Conservation (phyloP, 1,140 invertebrate genomes). For the Hycleus phaleratus region DNA sequence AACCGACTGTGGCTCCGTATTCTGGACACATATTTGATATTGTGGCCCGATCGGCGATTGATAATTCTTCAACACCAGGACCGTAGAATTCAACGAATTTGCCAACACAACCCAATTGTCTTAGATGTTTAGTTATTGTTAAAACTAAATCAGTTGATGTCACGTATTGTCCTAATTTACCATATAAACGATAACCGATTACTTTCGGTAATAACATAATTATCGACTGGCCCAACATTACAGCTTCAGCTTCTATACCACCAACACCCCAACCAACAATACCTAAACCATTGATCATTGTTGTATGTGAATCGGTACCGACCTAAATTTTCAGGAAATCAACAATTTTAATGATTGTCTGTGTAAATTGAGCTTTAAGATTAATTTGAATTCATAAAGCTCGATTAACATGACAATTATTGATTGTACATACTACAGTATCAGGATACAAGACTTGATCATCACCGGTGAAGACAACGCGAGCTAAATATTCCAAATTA, state of each 20-base stretch:
- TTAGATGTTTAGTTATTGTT: slow-evolving; percentile 94
- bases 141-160: slow-evolving; percentile 97
- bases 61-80: slow-evolving; percentile 78
- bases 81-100: slow-evolving; percentile 99
- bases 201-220: slow-evolving; percentile 95
- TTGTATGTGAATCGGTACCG: slow-evolving; percentile 98
- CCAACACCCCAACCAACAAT: slow-evolving; percentile 73
- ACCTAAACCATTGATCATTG: slow-evolving; percentile 94
- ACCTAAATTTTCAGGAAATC: slow-evolving; percentile 40
- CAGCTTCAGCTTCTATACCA: slow-evolving; percentile 82
- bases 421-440: slow-evolving; percentile 58
- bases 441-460: slow-evolving; percentile 77
- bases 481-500: slow-evolving; percentile 90
- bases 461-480: slow-evolving; percentile 82
- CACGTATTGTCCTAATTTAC: slow-evolving; percentile 71
- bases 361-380: neutral
- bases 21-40: slow-evolving; percentile 98
- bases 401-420: neutral
- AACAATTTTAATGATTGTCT: neutral
- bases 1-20: slow-evolving; percentile 94
- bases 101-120: slow-evolving; percentile 91
- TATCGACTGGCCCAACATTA: slow-evolving; percentile 92
- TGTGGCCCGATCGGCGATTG: slow-evolving; percentile 89
- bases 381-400: neutral
- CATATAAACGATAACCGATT: slow-evolving; percentile 86